Base-by-base conservation (phyloP, 2,888 invertebrate genomes). In the Liodrosophila aerea region DNA sequence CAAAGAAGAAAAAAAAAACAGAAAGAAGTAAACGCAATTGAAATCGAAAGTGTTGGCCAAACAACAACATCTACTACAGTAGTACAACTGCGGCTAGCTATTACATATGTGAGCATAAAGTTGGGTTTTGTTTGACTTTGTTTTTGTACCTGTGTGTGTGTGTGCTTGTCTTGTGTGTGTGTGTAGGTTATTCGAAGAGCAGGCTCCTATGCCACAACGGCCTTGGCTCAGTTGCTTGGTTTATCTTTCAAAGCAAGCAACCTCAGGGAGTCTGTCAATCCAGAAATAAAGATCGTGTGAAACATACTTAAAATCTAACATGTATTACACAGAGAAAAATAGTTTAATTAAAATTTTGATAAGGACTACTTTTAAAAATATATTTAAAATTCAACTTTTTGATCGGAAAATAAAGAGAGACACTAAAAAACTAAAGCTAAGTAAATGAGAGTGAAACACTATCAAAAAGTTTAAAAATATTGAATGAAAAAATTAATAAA, bases 31-130 rank as follows among this genome's bases (percentile, higher is more conserved):
- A 70, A 63, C 77, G 85, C 82, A 84, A 85, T 85, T 86, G 86
- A 87, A 87, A 87, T 80, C 73, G 86, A 87, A 84, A 84, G 86
- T 84, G 86, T 77, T 77, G 71, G 64, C 60, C 59, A 49, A 60
- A 66, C 43, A 65, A 46, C 61, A 81, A 59, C 57, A 61, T 52
- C 61, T 51, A 37, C 16, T 34, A 12, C 40, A 44, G 49, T 41
- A 56, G 71, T 59, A 76, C 47, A 43, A 76, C 73, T 66, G 51
- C 77, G 51, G 51, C 47, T 64, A 53, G 40, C n/a, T 47, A 65
- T 65, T 69, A 45, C 63, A 69, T 63, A 69, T 73, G 63, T 53
- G 70, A 40, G 61, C 54, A 67, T 57, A 51, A 54, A 40, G 52
- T 39, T 46, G 31, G 37, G 22, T 61, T 61, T 68, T 69, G 56